phyloP scores from a whole-genome alignment of 2,113 vertebrate genomes.

The Amblyornis subalaris region DNA sequence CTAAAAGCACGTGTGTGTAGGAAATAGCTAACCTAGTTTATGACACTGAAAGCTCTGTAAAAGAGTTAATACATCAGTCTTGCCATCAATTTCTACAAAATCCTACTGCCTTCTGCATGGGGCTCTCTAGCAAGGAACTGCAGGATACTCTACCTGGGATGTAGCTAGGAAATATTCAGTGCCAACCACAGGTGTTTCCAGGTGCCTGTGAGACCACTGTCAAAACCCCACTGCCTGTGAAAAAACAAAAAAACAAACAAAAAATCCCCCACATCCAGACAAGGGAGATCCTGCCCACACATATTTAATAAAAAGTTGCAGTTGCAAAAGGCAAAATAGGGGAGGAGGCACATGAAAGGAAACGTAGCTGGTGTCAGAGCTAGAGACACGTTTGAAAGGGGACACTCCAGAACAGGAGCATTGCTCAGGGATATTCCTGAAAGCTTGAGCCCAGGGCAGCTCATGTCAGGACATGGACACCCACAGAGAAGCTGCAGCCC shows the following conservation, averaged over 20 bases:
- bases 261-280: background rate
- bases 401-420: background rate
- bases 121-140: background rate
- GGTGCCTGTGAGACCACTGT: background rate
- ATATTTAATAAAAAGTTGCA: background rate
- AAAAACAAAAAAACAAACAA: background rate
- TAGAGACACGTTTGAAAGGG: background rate
- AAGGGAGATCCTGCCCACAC: background rate
- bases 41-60: background rate
- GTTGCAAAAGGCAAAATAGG: background rate
- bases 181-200: background rate
- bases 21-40: background rate
- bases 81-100: background rate
- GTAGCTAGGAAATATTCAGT: background rate
- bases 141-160: background rate
- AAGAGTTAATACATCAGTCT: background rate
- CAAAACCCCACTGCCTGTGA: background rate
- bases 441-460: background rate
- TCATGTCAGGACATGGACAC: accelerated
- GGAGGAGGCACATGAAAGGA: background rate
- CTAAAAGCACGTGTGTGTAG: background rate
- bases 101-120: background rate
- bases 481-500: background rate
- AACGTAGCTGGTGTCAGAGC: background rate
- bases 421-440: background rate